phyloP scores from a whole-genome alignment of 2,888 invertebrate genomes.

The Chrysomela aeneicollis region DNA sequence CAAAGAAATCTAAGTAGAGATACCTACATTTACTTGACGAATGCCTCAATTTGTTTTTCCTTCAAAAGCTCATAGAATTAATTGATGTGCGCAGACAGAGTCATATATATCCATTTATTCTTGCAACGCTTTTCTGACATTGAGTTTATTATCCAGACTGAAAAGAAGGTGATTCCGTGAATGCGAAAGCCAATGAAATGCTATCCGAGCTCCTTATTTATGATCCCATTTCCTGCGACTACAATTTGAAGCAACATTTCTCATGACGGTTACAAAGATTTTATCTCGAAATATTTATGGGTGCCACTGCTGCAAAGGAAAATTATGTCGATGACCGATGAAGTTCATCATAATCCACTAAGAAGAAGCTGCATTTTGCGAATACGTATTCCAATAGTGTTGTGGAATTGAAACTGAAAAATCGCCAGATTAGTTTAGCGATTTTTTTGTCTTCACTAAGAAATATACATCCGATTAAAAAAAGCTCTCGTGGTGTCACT shows the following conservation, averaged over 20 bases:
- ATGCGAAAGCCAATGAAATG: slow-evolving; percentile 4
- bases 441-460: no score
- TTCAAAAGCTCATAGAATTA: background rate
- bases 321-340: background rate
- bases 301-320: background rate
- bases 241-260: slow-evolving; percentile 2
- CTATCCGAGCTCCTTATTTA: background rate
- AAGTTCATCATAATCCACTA: background rate
- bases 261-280: slow-evolving; percentile 4
- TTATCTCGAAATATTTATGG: slow-evolving; percentile 3
- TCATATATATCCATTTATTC: slow-evolving; percentile 2
- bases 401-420: no score
- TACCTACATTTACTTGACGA: background rate
- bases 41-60: background rate
- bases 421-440: no score
- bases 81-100: background rate
- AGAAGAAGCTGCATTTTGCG: no score
- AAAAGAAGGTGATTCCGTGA: background rate
- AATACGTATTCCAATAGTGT: no score
- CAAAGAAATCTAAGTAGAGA: no score
- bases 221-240: slow-evolving; percentile 3
- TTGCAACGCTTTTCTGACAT: background rate
- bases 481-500: no score
- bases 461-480: no score
- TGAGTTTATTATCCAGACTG: slow-evolving; percentile 7